Base-by-base conservation (phyloP, 2,888 invertebrate genomes). In the Lasioglossum villosulum region DNA sequence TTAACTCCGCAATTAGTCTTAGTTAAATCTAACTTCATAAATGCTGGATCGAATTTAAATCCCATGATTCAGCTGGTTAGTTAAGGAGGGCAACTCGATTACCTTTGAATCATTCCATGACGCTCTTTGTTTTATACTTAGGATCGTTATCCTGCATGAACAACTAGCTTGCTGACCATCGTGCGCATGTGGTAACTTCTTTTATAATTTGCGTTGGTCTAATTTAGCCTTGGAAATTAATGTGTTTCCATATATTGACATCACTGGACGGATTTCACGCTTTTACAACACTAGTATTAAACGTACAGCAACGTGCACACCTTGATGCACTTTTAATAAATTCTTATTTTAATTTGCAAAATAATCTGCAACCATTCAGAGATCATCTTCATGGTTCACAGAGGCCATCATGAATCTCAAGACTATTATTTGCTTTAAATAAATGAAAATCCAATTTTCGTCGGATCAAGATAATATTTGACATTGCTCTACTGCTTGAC, bases 31-130 rank as follows among this genome's bases (percentile, higher is more conserved):
- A n/a, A 56, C 56, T 56, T 56, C 56, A 10, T 56, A 56, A 56
- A 56, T 56, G 56, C 56, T n/a, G n/a, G 56, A 56, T 56, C 56
- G 23, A 56, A n/a, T 56, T 56, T 56, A n/a, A 56, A 56, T n/a
- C n/a, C 56, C n/a, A 56, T n/a, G 56, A 56, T 56, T 56, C n/a
- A n/a, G 56, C n/a, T 56, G 56, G 56, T n/a, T n/a, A 66, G 27
- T 34, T 34, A 66, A 66, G 34, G 19, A 27, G 66, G 56, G 23
- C 56, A 56, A 56, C 56, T 8, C 12, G n/a, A n/a, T 56, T 56
- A 56, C n/a, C 56, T 56, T n/a, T 56, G 56, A n/a, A 56, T 56
- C 56, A 56, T 56, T 56, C n/a, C n/a, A 56, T 56, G 56, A n/a
- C 12, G 56, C 56, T 56, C 56, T n/a, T 12, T 10, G 56, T 56